Base-by-base conservation (phyloP, 2,888 invertebrate species). In the Sphaerophoria rueppellii region DNA sequence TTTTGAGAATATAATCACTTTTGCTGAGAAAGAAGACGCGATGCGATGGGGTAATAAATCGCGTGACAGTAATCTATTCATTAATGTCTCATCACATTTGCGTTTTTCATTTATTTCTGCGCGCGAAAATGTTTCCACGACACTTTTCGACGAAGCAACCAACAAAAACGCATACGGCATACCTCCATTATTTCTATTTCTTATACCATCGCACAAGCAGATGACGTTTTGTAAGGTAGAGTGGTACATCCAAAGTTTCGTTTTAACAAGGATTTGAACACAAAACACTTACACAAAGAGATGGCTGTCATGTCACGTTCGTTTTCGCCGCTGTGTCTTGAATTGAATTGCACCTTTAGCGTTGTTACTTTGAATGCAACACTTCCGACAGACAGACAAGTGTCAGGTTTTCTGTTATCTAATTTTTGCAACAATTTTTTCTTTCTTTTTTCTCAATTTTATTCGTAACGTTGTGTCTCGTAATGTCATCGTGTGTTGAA, bases 11-110 rank as follows among this genome's bases (percentile, higher is more conserved):
- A 34, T 52, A 35, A 50, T 65, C 65, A 55, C 65, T 40, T 50
- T 61, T 61, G 40, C 60, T 50, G 14, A 65, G 14, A 63, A 70
- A 24, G 24, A 24, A 1, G 24, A 24, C 24, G 2, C 24, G 24
- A 24, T 24, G 24, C 69, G 57, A 65, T 77, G 63, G 72, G 81
- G 81, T 81, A 73, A 82, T 80, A 86, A 86, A 87, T 87, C 87
- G 87, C 87, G 87, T 87, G 87, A 87, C 87, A 87, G 86, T 87
- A 87, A 87, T 87, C 87, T 87, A 87, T 87, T 87, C 87, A 87
- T 87, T 87, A 87, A 87, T 87, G 87, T 87, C 87, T 86, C 87
- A 87, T 87, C 87, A 87, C 87, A 87, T 87, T 87, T 83, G 82
- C 71, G 76, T 87, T 86, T 86, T 87, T 87, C 75, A 75, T 81